Percentiles rank a stretch among this genome's conserved stretches.
These are phyloP conservation scores for Oceanodroma leucorhoa DNA, from an alignment of 2,797 vertebrate species.

Conservation along the genomic window DNA sequence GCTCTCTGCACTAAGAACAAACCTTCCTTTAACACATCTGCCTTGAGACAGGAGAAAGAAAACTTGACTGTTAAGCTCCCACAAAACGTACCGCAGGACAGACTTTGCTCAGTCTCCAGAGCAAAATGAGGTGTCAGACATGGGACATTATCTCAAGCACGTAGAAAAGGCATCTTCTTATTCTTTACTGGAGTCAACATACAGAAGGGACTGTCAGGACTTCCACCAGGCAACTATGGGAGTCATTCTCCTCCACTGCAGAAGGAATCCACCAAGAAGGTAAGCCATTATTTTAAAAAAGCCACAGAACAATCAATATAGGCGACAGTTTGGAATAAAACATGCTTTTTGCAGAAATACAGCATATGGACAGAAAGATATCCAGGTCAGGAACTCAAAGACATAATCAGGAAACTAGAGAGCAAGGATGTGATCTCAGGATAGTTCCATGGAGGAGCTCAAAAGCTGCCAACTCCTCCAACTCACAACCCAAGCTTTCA, in stretches of 20 bases:
- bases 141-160: background rate
- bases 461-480: background rate
- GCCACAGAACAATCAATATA: background rate
- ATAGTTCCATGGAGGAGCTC: background rate
- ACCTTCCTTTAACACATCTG: background rate
- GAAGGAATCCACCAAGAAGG: background rate
- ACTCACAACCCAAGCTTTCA: background rate
- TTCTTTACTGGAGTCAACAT: background rate
- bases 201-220: background rate
- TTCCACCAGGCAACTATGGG: background rate
- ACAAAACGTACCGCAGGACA: rapidly evolving
- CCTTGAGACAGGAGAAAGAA: background rate
- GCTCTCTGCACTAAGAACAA: background rate
- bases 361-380: background rate
- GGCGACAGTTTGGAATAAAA: background rate
- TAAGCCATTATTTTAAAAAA: background rate
- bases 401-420: background rate
- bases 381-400: background rate
- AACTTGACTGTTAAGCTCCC: background rate
- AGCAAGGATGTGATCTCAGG: background rate
- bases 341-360: background rate
- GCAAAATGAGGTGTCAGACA: background rate
- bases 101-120: background rate
- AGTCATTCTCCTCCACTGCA: background rate
- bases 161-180: background rate